phyloP scores from a whole-genome alignment of 1,140 invertebrate genomes.

The Trigoniulus corallinus region DNA sequence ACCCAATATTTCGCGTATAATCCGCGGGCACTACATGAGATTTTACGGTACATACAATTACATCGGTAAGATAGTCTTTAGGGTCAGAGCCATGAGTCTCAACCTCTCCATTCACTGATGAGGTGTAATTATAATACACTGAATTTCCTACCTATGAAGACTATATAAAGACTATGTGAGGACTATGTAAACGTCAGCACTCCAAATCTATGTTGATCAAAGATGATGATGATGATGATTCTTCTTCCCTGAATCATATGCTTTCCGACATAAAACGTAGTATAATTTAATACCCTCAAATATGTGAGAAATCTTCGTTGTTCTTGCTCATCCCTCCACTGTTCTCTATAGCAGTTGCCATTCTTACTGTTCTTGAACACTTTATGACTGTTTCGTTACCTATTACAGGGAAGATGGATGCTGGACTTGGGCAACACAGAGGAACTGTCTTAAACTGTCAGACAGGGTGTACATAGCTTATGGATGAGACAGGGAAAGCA shows the following conservation, averaged over 20 bases:
- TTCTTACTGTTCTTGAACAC: conserved; percentile 55
- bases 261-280: conserved; percentile 70
- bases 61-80: conserved; percentile 63
- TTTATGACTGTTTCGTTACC: conserved; percentile 65
- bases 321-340: conserved; percentile 48
- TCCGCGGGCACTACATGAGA: too few species aligned
- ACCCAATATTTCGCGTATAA: too few species aligned
- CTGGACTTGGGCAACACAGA: conserved; percentile 74
- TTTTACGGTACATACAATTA: conserved; percentile 58
- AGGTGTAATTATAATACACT: conserved; percentile 66
- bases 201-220: too few species aligned
- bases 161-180: too few species aligned
- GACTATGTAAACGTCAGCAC: too few species aligned
- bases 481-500: too few species aligned
- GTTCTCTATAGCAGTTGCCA: conserved; percentile 51
- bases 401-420: conserved; percentile 66
- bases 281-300: conserved; percentile 45
- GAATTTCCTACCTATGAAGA: conserved; percentile 50
- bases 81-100: conserved; percentile 35
- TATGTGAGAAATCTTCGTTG: conserved; percentile 44
- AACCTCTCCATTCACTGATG: conserved; percentile 60
- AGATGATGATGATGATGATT: too few species aligned
- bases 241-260: conserved; percentile 58
- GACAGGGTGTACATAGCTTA: too few species aligned
- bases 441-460: conserved; percentile 56